A percentile compares a stretch with the other conserved stretches of the same genome.
phyloP scores from a whole-genome alignment of 2,888 invertebrate genomes.

The Elegia similella region DNA sequence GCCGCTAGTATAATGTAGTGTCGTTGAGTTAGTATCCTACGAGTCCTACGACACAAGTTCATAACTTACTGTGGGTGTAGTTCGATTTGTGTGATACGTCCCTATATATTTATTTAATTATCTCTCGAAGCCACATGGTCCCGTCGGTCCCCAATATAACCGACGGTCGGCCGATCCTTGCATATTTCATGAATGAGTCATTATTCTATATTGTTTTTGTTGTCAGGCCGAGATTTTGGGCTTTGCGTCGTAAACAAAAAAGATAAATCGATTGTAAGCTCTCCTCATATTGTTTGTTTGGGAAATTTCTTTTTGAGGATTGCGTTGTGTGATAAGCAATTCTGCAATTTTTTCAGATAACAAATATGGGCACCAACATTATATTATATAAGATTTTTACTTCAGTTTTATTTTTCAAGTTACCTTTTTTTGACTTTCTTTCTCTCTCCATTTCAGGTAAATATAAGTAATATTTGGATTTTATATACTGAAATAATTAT shows the following conservation, averaged over 20 bases:
- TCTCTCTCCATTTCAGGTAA: too few species aligned
- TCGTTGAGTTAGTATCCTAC: too few species aligned
- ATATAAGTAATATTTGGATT: too few species aligned
- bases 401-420: too few species aligned
- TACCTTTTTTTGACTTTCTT: too few species aligned
- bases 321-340: background rate
- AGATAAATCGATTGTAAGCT: slow-evolving; percentile 1
- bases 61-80: too few species aligned
- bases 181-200: slow-evolving; percentile 14
- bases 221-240: background rate
- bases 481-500: too few species aligned
- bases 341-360: background rate
- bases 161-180: background rate
- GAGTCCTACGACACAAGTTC: too few species aligned
- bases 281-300: background rate
- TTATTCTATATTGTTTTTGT: slow-evolving; percentile 12
- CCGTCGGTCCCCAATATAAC: background rate
- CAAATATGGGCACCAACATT: background rate
- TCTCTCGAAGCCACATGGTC: background rate
- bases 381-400: too few species aligned
- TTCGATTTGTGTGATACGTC: too few species aligned
- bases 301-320: background rate
- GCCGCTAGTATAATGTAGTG: too few species aligned
- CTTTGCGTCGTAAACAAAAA: background rate
- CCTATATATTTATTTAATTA: background rate